These are phyloP conservation scores for Phrynocephalus forsythii DNA, from an alignment of 2,797 vertebrate genomes.

Conservation along the genomic window DNA sequence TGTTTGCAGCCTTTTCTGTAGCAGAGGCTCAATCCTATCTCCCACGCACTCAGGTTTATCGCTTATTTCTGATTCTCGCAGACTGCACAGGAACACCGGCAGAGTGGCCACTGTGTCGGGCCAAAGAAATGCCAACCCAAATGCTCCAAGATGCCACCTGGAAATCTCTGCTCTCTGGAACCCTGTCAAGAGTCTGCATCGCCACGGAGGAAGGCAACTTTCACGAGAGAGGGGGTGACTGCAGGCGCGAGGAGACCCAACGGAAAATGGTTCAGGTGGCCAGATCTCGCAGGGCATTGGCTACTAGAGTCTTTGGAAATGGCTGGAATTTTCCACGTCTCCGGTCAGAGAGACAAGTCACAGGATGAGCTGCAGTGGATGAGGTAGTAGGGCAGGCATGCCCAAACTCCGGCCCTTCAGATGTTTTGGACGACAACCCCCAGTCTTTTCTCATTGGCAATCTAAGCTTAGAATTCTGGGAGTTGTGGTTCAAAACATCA, in stretches of 20 bases:
- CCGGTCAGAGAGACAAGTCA: background rate
- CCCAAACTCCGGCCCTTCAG: too few relatives aligned
- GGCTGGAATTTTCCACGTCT: too few relatives aligned
- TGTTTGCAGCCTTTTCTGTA: constrained; percentile 69
- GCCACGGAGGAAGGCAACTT: background rate
- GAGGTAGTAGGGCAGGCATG: too few relatives aligned
- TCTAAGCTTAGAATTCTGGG: too few relatives aligned
- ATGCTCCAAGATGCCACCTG: background rate
- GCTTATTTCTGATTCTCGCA: constrained; percentile 63
- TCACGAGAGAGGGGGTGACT: background rate
- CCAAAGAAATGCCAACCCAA: background rate
- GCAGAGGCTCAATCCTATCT: constrained; percentile 65
- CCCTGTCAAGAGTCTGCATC: accelerated
- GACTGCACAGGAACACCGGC: constrained; percentile 28
- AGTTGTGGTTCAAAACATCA: too few relatives aligned
- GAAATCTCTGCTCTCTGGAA: accelerated
- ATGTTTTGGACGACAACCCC: too few relatives aligned
- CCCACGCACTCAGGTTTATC: constrained; percentile 43
- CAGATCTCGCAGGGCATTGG: too few relatives aligned
- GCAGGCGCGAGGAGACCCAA: accelerated
- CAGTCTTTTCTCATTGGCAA: too few relatives aligned
- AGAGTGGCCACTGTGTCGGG: constrained; percentile 29
- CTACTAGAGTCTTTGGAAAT: too few relatives aligned
- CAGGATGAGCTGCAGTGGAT: background rate
- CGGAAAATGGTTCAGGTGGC: background rate